These are phyloP conservation scores for Lindbergichthys nudifrons DNA, from an alignment of 2,797 vertebrate genomes.

Conservation along the genomic window DNA sequence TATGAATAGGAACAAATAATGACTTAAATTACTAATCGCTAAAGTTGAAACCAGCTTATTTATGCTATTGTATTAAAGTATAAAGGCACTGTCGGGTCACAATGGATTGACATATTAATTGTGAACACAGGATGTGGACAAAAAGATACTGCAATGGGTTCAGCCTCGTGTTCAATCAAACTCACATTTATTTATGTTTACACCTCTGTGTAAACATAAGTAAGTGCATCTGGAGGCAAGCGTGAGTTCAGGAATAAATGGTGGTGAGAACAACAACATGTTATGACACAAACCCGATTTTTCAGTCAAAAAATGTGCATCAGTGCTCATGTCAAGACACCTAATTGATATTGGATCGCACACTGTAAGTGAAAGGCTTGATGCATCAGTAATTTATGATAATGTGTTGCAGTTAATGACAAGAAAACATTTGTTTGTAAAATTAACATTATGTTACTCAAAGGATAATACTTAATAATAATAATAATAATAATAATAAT, in stretches of 20 bases:
- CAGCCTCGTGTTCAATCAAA: not conserved
- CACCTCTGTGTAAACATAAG: too few species aligned
- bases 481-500: too few species aligned
- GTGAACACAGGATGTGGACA: not conserved
- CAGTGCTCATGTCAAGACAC: not conserved
- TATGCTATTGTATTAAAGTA: not conserved
- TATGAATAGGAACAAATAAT: constrained; percentile 18
- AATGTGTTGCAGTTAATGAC: not conserved
- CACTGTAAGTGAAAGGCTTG: not conserved
- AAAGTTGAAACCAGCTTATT: constrained; percentile 27
- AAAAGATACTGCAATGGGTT: constrained; percentile 4
- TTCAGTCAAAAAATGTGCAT: not conserved
- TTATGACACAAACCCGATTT: constrained; percentile 2
- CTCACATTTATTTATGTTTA: not conserved
- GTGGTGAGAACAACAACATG: not conserved
- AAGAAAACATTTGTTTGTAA: not conserved
- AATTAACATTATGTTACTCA: not conserved
- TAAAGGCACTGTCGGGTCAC: constrained; percentile 11
- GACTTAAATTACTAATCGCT: constrained; percentile 29
- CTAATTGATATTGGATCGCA: not conserved
- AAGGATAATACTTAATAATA: too few species aligned
- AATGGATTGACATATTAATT: constrained; percentile 21
- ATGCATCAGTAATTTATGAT: not conserved
- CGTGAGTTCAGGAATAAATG: not conserved
- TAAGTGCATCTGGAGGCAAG: not conserved